Evolutionary conservation across 2,888 invertebrate species (phyloP), one percentile per base, ranked within the genome.

Genomic region (Atrina japonica): DNA sequence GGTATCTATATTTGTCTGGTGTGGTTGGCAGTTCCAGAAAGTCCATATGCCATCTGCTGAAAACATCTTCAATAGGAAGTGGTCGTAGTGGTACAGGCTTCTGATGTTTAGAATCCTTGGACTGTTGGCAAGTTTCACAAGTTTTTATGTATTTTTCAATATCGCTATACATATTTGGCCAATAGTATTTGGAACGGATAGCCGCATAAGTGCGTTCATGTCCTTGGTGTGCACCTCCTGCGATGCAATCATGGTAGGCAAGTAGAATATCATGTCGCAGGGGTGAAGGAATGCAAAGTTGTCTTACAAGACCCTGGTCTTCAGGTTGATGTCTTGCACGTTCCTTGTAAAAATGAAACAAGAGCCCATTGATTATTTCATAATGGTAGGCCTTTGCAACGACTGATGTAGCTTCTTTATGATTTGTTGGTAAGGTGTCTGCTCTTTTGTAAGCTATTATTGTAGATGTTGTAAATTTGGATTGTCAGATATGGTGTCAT

Each of bases 111-210:
- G 35, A 49, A 2, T 66, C 21, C 50, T 77, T 80, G 0, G 64
- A 25, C 41, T 60, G 49, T 45, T 77, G 77, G 45, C 77, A 79
- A 0, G 25, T 21, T 43, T 73, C 65, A 47, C 78, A 80, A 6
- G 73, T 64, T 29, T 59, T 23, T 11, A 67, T 55, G 58, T 78
- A 77, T 11, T 47, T 27, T 23, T 59, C 52, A 3, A 60, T 49
- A 43, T 78, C 75, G 29, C 23, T 30, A 43, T 63, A 80, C 78
- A 80, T 80, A 25, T 55, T n/a, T 2, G 75, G 77, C 78, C 78
- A 81, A 53, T 21, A 77, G 49, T 73, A 78, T 50, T 75, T 76
- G 3, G 27, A 27, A 0, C 73, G 41, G 16, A 78, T 43, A 11
- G 73, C 52, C 18, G 49, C 67, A 64, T 73, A 78, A 25, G 78